A percentile compares a stretch with the other conserved stretches of the same genome.
phyloP scores from a whole-genome alignment of 2,113 vertebrate genomes.

The Dunckerocampus dactyliophorus region DNA sequence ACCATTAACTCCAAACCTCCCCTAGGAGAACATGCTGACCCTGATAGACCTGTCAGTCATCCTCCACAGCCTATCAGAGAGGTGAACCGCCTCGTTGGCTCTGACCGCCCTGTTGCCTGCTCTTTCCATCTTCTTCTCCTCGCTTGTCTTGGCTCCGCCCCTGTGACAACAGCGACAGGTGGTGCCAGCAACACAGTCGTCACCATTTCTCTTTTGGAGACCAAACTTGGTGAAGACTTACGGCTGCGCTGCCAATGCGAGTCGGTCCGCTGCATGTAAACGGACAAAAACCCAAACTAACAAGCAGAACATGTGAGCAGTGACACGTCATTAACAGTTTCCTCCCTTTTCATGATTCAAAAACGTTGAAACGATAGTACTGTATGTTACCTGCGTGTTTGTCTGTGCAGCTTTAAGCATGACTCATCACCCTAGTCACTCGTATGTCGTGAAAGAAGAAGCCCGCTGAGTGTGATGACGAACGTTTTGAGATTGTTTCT shows the following conservation, averaged over 20 bases:
- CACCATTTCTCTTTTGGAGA: constrained; percentile 2
- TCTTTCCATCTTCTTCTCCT: constrained; percentile 47
- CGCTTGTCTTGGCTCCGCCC: constrained; percentile 44
- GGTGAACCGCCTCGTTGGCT: constrained; percentile 73
- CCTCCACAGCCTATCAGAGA: constrained; percentile 78
- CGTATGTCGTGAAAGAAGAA: constrained; percentile 2
- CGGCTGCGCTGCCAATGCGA: constrained; percentile 6
- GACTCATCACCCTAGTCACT: constrained; percentile 9
- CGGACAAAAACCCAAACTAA: constrained; percentile 60
- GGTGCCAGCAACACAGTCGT: constrained; percentile 7
- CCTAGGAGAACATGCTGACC: constrained; percentile 38
- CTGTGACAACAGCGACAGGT: constrained; percentile 7
- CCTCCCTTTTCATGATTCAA: constrained; percentile 1
- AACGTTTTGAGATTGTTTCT: not conserved
- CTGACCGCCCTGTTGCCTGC: constrained; percentile 42
- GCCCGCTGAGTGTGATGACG: not conserved
- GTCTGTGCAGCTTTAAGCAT: constrained; percentile 49
- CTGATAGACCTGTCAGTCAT: constrained; percentile 40
- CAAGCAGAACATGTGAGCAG: constrained; percentile 10
- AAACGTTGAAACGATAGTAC: constrained; percentile 5
- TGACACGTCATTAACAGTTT: constrained; percentile 40
- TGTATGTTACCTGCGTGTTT: constrained; percentile 26
- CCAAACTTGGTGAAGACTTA: not conserved
- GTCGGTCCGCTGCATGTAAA: constrained; percentile 52
- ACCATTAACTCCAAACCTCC: constrained; percentile 36